Evolutionary conservation across 1,140 invertebrate genomes (phyloP).

Genomic region (Oedothorax gibbosus): DNA sequence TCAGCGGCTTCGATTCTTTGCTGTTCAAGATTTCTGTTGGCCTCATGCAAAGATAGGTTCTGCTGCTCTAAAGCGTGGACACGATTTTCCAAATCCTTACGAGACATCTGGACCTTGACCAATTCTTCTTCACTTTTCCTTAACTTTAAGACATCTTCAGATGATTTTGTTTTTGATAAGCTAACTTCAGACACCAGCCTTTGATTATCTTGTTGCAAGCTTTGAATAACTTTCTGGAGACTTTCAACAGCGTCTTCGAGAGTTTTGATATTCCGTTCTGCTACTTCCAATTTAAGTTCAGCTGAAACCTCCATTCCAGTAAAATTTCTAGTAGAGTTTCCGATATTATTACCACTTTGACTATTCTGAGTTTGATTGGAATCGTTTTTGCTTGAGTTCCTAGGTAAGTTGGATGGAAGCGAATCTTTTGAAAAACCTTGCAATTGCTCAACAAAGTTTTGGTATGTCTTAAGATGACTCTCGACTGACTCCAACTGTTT

Average conservation of each 20-base stretch:
- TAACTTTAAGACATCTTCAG: conserved; percentile 6
- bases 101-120: not conserved
- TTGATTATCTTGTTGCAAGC: conserved; percentile 37
- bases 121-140: not conserved
- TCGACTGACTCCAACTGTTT: conserved; percentile 11
- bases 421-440: conserved; percentile 3
- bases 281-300: conserved; percentile 39
- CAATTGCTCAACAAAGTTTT: conserved; percentile 34
- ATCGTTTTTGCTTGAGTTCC: not conserved
- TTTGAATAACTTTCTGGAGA: conserved; percentile 3
- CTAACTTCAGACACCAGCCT: conserved; percentile 16
- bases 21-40: no score
- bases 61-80: not conserved
- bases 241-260: conserved; percentile 33
- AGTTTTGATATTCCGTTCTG: conserved; percentile 45
- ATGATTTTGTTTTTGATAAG: conserved; percentile 19
- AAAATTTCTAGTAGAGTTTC: not conserved
- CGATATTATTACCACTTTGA: not conserved
- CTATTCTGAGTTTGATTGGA: not conserved
- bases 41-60: not conserved
- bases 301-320: not conserved
- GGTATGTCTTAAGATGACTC: conserved; percentile 21
- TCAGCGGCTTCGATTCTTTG: not conserved
- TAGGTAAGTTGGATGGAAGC: not conserved
- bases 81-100: conserved; percentile 9